These are phyloP conservation scores for Urosaurus nigricauda DNA, from an alignment of 2,797 vertebrate genomes.

Conservation along the genomic window DNA sequence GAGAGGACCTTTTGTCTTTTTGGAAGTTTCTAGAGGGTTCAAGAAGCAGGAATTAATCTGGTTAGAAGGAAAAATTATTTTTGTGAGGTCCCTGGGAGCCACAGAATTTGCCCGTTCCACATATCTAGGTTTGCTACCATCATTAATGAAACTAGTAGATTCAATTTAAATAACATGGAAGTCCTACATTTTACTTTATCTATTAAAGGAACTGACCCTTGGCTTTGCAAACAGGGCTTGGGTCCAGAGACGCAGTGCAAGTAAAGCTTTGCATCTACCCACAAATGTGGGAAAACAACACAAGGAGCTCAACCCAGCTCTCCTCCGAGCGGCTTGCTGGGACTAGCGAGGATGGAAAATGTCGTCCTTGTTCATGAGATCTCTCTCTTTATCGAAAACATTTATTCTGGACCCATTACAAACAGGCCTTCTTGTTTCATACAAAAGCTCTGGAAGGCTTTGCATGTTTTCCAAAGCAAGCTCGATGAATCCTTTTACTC, in stretches of 20 bases:
- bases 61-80: too few species aligned
- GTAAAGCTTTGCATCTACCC: slow-evolving; percentile 7
- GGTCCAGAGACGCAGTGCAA: background rate
- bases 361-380: slow-evolving; percentile 55
- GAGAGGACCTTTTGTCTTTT: too few species aligned
- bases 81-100: too few species aligned
- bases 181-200: slow-evolving; percentile 24
- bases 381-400: slow-evolving; percentile 69
- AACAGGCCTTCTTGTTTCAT: slow-evolving; percentile 58
- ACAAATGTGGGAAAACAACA: background rate
- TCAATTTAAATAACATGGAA: background rate
- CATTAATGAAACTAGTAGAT: too few species aligned
- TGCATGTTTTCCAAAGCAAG: slow-evolving; percentile 67
- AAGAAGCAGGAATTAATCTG: too few species aligned
- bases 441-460: slow-evolving; percentile 68
- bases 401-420: slow-evolving; percentile 76
- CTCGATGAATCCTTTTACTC: background rate
- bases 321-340: slow-evolving; percentile 34
- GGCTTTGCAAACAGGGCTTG: too few species aligned
- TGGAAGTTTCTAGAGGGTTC: too few species aligned
- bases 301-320: background rate
- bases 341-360: slow-evolving; percentile 59
- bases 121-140: background rate
- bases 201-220: background rate
- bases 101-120: too few species aligned